These are phyloP conservation scores for Setipinna tenuifilis DNA, from an alignment of 2,797 vertebrate genomes.

Conservation along the genomic window DNA sequence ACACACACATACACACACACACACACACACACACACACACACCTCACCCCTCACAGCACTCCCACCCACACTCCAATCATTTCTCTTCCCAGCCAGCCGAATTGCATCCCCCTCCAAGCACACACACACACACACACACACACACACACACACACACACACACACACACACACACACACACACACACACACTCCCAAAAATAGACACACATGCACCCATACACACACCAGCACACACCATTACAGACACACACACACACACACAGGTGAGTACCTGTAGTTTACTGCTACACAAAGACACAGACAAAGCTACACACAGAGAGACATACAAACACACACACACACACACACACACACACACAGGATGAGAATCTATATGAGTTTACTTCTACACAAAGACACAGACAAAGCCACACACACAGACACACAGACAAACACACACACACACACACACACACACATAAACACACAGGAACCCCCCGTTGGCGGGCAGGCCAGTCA, in stretches of 20 bases:
- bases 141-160: neutral
- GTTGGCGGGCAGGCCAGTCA: conserved; percentile 60
- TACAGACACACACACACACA: neutral
- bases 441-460: neutral
- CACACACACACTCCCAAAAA: neutral
- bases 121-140: conserved; percentile 13
- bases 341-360: neutral
- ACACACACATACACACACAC: no score
- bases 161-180: neutral
- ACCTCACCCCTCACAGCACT: neutral
- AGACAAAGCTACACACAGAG: neutral
- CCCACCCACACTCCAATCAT: neutral
- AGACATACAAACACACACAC: neutral
- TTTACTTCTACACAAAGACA: no score
- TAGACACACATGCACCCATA: neutral
- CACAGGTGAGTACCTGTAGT: no score
- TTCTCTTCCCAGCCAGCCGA: neutral
- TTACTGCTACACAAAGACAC: neutral
- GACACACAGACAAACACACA: neutral
- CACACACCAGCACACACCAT: neutral
- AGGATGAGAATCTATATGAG: no score
- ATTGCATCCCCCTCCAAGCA: neutral
- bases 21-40: no score
- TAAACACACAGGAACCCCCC: neutral
- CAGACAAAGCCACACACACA: neutral